Evolutionary conservation across 2,113 vertebrate species (phyloP).

Genomic region (Nothoprocta perdicaria): DNA sequence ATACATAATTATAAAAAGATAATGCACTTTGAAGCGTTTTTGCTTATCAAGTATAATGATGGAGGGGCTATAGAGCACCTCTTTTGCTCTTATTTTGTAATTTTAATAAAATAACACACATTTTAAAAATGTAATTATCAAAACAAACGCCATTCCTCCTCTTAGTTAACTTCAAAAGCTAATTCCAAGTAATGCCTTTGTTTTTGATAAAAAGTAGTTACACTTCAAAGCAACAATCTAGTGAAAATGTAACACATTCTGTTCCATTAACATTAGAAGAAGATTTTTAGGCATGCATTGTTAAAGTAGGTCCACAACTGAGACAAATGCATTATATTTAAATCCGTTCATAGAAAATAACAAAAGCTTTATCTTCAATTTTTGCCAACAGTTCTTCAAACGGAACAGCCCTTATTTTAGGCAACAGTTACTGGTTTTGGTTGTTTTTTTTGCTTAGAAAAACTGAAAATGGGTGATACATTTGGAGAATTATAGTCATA

Average conservation of each 20-base stretch:
- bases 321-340: not conserved
- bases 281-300: not conserved
- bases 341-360: not conserved
- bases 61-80: fast-evolving
- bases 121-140: not conserved
- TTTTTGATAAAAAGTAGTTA: not conserved
- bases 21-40: not conserved
- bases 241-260: not conserved
- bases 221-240: not conserved
- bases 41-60: not conserved
- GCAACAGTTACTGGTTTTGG: not conserved
- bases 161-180: not conserved
- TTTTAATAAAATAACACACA: not conserved
- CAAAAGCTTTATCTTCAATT: not conserved
- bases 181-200: not conserved
- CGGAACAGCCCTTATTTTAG: not conserved
- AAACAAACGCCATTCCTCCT: not conserved
- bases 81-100: not conserved
- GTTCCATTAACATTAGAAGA: not conserved
- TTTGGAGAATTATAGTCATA: not conserved
- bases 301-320: not conserved
- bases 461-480: not conserved
- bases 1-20: not conserved
- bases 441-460: not conserved
- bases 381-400: not conserved